Conservation (phyloP, 2,113 vertebrate species). For the Puntigrus tetrazona region DNA sequence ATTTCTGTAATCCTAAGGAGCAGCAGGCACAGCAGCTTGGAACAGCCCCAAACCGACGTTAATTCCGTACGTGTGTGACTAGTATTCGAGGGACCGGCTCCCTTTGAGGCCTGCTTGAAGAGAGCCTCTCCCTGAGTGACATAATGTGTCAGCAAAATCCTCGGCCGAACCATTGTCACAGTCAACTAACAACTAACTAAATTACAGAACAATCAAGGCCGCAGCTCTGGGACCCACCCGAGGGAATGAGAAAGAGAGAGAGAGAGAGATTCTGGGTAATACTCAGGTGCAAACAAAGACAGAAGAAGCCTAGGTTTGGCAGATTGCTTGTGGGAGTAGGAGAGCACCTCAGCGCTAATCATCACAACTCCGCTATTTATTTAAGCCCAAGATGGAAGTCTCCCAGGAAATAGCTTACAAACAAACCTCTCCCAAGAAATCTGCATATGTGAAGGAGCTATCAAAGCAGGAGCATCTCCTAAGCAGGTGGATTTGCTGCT, state of each 20-base stretch:
- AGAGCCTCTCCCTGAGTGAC: constrained; percentile 49
- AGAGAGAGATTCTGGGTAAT: neutral
- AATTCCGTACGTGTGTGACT: constrained; percentile 40
- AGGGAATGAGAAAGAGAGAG: neutral
- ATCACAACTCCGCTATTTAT: constrained; percentile 71
- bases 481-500: constrained; percentile 60
- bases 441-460: constrained; percentile 76
- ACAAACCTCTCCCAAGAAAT: constrained; percentile 72
- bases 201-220: constrained; percentile 32
- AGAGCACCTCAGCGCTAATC: constrained; percentile 71
- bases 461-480: constrained; percentile 72
- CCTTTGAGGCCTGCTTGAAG: constrained; percentile 54
- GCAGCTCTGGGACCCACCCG: constrained; percentile 9
- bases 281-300: constrained; percentile 40
- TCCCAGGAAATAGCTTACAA: constrained; percentile 77
- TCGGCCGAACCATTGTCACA: constrained; percentile 34
- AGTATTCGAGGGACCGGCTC: constrained; percentile 50
- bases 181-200: constrained; percentile 34
- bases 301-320: constrained; percentile 42
- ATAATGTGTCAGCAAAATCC: constrained; percentile 44
- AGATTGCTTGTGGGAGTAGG: constrained; percentile 61
- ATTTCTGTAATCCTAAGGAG: constrained; percentile 60
- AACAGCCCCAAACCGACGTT: constrained; percentile 52
- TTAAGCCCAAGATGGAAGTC: constrained; percentile 76
- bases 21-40: constrained; percentile 50